A percentile compares a stretch with the other conserved stretches of the same genome.
Conservation (phyloP, 2,113 vertebrate genomes). For the Circaetus cinerascens region DNA sequence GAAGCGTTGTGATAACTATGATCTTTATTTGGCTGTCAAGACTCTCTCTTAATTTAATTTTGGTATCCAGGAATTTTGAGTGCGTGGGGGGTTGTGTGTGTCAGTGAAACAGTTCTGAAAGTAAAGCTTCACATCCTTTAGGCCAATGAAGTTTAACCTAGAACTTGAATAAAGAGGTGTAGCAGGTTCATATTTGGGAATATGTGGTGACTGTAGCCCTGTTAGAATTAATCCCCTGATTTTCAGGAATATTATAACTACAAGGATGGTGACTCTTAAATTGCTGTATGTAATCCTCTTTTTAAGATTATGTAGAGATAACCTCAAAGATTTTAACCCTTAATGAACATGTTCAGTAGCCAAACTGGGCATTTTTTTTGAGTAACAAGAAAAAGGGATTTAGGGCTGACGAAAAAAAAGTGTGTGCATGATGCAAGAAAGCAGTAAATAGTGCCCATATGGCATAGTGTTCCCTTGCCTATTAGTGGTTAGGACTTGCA, state of each 20-base stretch:
- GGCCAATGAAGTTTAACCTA: neutral
- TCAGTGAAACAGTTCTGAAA: neutral
- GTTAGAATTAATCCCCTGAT: neutral
- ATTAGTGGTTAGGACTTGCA: neutral
- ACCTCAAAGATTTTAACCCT: neutral
- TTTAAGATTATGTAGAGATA: neutral
- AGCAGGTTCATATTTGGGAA: neutral
- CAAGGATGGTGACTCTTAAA: neutral
- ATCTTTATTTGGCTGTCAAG: neutral
- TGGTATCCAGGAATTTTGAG: neutral
- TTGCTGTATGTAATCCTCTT: neutral
- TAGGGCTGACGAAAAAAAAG: neutral
- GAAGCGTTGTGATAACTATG: neutral
- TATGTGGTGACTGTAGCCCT: neutral
- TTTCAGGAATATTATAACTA: neutral
- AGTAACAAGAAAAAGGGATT: neutral
- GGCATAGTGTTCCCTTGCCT: neutral
- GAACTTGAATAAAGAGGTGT: neutral
- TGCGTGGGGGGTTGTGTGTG: rapidly evolving
- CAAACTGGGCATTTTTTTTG: neutral
- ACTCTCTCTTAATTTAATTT: neutral
- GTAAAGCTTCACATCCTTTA: neutral
- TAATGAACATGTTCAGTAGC: neutral
- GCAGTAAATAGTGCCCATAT: neutral
- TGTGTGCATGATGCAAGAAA: neutral